These are phyloP conservation scores for Antitype chi DNA, from an alignment of 2,888 invertebrate genomes.

Conservation along the genomic window DNA sequence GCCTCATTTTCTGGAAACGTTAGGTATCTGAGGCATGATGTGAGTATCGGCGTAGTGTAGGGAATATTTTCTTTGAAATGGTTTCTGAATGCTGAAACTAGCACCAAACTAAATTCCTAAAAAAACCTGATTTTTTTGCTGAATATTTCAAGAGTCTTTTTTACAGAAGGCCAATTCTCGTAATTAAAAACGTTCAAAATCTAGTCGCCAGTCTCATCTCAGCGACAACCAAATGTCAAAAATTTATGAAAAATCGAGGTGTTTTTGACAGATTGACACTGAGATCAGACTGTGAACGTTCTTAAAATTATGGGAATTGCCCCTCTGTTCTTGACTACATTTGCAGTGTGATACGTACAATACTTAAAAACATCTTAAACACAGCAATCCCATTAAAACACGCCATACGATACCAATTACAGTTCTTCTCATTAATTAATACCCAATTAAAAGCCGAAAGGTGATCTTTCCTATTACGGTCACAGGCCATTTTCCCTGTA, in stretches of 20 bases:
- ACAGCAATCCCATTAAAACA: neutral
- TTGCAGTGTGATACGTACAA: too few species aligned
- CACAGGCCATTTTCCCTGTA: conserved; percentile 2
- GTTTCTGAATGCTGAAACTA: neutral
- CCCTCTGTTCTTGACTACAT: neutral
- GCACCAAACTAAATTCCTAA: neutral
- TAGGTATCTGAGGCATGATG: neutral
- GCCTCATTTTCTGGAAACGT: neutral
- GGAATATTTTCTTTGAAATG: neutral
- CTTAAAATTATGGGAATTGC: too few species aligned
- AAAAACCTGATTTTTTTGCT: too few species aligned
- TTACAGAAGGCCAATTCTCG: too few species aligned
- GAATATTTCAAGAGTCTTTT: neutral
- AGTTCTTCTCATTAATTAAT: conserved; percentile 24
- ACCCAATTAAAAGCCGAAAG: conserved; percentile 24
- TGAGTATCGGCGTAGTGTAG: neutral
- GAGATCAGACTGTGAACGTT: too few species aligned
- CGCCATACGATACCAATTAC: conserved; percentile 1
- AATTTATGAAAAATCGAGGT: too few species aligned
- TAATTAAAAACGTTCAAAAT: too few species aligned
- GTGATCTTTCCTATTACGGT: conserved; percentile 19
- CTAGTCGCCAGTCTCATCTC: too few species aligned
- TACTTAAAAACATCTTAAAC: neutral
- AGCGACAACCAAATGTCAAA: too few species aligned
- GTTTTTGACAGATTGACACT: too few species aligned